Evolutionary conservation across 2,113 vertebrate species (phyloP).

Genomic region (Sylvia atricapilla): DNA sequence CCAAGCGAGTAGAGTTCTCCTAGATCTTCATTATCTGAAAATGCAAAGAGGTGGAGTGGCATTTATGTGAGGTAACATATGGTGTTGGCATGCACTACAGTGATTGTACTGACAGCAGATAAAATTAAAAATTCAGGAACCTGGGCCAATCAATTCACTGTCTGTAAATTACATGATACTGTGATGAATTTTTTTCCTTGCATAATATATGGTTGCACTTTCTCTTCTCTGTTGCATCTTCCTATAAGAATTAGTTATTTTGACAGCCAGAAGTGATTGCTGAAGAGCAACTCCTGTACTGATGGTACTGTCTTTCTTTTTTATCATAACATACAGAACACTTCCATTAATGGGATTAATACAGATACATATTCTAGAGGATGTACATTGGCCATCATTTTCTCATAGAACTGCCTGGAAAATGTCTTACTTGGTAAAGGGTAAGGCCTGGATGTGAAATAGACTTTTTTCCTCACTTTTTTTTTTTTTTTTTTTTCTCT

Average conservation of each 20-base stretch:
- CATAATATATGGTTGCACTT: slow-evolving; percentile 2
- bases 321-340: not conserved
- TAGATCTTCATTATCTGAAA: not conserved
- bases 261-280: not conserved
- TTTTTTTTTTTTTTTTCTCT: not conserved
- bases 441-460: not conserved
- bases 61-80: not conserved
- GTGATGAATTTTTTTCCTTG: not conserved
- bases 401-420: not conserved
- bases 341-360: not conserved
- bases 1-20: not conserved
- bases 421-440: not conserved
- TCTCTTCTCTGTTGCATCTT: not conserved
- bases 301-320: not conserved
- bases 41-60: not conserved
- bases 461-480: not conserved
- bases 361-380: not conserved
- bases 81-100: not conserved
- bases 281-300: not conserved
- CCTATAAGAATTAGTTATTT: not conserved
- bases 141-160: not conserved
- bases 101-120: not conserved
- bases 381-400: not conserved
- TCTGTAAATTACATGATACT: not conserved
- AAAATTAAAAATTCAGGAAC: slow-evolving; percentile 29